Conservation (phyloP, 2,797 vertebrate species). For the Smutsia temminckii region DNA sequence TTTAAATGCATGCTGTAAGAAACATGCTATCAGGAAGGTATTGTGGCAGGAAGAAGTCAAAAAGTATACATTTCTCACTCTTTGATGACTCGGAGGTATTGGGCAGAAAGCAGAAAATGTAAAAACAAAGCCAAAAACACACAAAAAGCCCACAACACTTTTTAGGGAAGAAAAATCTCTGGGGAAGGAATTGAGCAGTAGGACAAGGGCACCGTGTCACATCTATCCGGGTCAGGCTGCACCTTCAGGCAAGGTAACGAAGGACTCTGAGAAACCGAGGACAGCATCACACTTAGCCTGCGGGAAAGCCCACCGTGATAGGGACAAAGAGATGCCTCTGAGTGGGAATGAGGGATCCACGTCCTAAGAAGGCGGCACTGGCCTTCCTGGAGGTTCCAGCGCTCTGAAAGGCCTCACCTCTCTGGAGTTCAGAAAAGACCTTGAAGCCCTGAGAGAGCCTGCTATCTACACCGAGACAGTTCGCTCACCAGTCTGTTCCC, state of each 20-base stretch:
- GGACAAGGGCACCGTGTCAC: neutral
- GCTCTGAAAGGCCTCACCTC: neutral
- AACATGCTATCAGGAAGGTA: neutral
- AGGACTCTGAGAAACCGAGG: neutral
- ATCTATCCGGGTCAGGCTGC: neutral
- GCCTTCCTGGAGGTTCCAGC: neutral
- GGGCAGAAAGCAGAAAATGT: slow-evolving; percentile 35
- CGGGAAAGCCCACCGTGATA: neutral
- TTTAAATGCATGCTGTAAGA: neutral
- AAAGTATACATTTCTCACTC: neutral
- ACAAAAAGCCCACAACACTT: neutral
- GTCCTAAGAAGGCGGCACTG: neutral
- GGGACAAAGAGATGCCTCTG: neutral
- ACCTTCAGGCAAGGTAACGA: neutral
- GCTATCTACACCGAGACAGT: neutral
- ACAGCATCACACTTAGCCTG: neutral
- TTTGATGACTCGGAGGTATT: neutral
- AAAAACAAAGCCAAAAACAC: slow-evolving; percentile 8
- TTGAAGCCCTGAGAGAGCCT: neutral
- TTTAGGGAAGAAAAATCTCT: slow-evolving; percentile 33
- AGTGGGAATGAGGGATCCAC: neutral
- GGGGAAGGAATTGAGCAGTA: slow-evolving; percentile 12
- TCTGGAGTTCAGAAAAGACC: neutral
- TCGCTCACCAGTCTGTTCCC: neutral
- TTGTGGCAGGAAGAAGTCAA: neutral